phyloP scores from a whole-genome alignment of 2,113 vertebrate species.

The Chrysochloris asiatica region DNA sequence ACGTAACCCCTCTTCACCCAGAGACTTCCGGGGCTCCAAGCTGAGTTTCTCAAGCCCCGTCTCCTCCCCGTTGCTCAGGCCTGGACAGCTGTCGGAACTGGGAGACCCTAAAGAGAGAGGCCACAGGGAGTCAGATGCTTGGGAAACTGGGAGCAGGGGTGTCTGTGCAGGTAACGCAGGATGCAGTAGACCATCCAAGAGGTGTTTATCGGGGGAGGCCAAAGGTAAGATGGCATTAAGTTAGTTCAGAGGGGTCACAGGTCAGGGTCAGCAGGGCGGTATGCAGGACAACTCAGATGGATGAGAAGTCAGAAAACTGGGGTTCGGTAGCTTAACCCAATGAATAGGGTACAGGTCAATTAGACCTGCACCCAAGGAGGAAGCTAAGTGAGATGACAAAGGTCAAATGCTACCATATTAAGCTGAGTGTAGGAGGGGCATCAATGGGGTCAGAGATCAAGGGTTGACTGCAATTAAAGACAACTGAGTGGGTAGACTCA shows the following conservation, averaged over 20 bases:
- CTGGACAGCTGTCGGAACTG: conserved; percentile 79
- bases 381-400: background rate
- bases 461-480: background rate
- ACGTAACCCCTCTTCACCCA: conserved; percentile 80
- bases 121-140: no score
- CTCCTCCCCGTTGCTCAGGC: conserved; percentile 90
- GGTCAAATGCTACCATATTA: background rate
- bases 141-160: no score
- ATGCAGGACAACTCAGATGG: background rate
- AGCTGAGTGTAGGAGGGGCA: background rate
- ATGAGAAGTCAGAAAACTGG: background rate
- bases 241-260: background rate
- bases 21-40: conserved; percentile 87
- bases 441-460: background rate
- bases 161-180: background rate
- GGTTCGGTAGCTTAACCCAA: background rate
- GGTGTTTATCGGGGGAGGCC: background rate
- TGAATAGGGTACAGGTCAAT: background rate
- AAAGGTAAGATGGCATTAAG: background rate
- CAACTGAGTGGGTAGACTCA: no score
- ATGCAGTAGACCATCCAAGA: background rate
- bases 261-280: background rate
- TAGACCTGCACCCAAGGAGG: background rate
- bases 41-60: conserved; percentile 86
- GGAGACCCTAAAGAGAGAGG: conserved; percentile 83